Base-by-base conservation (phyloP, 1,140 invertebrate species). In the Palaemon carinicauda region DNA sequence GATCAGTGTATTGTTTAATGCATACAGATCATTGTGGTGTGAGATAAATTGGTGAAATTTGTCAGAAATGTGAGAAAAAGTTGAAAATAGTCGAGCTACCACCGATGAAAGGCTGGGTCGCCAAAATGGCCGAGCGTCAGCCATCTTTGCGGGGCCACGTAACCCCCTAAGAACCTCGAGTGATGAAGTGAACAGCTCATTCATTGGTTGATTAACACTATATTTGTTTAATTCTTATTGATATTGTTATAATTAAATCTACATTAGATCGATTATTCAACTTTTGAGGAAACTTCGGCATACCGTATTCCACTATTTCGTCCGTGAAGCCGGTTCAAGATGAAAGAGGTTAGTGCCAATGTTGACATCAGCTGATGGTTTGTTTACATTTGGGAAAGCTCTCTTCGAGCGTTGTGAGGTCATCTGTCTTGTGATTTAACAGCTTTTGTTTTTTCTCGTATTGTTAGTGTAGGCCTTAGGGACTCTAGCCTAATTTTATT, bases 121-220 rank as follows among this genome's bases (percentile, higher is more conserved):
- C 51, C 60, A 82, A 87, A 82, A 87, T 87, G 85, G 85, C 85
- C 71, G 85, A 75, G 79, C 71, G 85, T 41, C 85, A 87, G 85
- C 85, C 85, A 87, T 87, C 69, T 87, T 87, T 87, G 85, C 54
- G 41, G 41, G n/a, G 73, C 52, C 85, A 87, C 85, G 85, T 87
- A 87, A 82, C 79, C 29, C 71, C n/a, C 10, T 27, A 27, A 31
- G 51, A 14, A n/a, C 21, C 33, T 24, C 54, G 41, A 15, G 77
- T 52, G 21, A n/a, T 41, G 10, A 33, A 27, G 33, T 17, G 15
- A 24, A 1, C 17, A 10, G 41, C 41, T 41, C 41, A 41, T 0
- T 41, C 12, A 12, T 41, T 5, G 12, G 7, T 9, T 41, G 7
- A 41, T 41, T 41, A 9, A 41, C 12, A 41, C 7, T 5, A 41